Base-by-base conservation (phyloP, 2,113 vertebrate genomes). In the Coreoperca whiteheadi region DNA sequence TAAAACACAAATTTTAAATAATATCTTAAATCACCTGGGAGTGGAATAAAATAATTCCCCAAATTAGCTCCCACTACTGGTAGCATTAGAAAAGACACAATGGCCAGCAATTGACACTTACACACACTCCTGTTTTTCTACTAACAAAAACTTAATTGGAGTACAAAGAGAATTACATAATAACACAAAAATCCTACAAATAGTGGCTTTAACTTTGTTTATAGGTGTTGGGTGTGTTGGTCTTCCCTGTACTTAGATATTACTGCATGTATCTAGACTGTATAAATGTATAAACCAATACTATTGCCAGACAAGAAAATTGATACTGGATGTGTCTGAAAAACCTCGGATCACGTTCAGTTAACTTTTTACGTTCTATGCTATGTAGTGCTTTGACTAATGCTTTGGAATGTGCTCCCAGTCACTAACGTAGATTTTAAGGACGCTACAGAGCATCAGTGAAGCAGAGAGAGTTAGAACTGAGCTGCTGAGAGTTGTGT, bases 401-500 rank as follows among this genome's bases (percentile, higher is more conserved):
- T 63, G 77, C 53, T 66, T 51, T 41, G n/a, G 43, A 79, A 78
- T 53, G 74, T 32, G 57, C 51, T 75, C 12, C 54, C 37, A 43
- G 53, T 64, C 59, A 28, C 56, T 41, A 28, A 30, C 53, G 9
- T 0, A 34, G 53, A 77, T 79, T 82, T 50, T 66, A 87, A 85
- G 85, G 81, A 20, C 70, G 69, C 83, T 12, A 41, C 25, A 51
- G 54, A 81, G 59, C 78, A 67, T 68, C 64, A 39, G 66, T 50
- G 56, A 68, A 79, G 75, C 83, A 53, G 59, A 63, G 32, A 66
- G 75, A 57, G 67, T 69, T 53, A 69, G 51, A 83, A 72, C 46
- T 50, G 70, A 83, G 79, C 69, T 1, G 10, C 71, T 85, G 74
- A 84, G 74, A 84, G 69, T 78, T 82, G 87, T 77, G 48, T 74